Evolutionary conservation across 2,888 invertebrate genomes (phyloP).

Genomic region (Tipula lateralis): DNA sequence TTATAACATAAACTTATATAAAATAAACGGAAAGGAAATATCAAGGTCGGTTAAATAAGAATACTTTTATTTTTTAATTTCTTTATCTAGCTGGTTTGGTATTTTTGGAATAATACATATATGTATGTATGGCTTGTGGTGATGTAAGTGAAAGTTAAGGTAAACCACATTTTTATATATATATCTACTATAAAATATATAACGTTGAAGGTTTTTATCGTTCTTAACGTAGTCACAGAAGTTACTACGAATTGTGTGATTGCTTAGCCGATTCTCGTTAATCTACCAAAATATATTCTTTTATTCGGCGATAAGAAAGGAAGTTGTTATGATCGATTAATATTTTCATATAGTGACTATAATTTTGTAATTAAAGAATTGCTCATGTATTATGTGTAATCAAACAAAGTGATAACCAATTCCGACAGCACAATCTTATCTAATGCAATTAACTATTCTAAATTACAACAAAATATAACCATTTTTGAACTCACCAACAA

Average conservation of each 20-base stretch:
- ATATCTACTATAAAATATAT: not conserved
- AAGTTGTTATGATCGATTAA: not conserved
- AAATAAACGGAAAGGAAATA: conserved; percentile 2
- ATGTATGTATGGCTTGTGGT: not conserved
- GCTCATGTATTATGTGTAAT: not conserved
- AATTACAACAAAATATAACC: not conserved
- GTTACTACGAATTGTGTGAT: not conserved
- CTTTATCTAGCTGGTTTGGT: conserved; percentile 19
- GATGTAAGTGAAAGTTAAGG: not conserved
- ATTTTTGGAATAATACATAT: not conserved
- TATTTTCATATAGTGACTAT: not conserved
- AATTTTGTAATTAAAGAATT: not conserved
- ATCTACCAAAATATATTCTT: not conserved
- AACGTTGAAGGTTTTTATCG: not conserved
- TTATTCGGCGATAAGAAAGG: too few species aligned
- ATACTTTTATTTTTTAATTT: conserved; percentile 1
- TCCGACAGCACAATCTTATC: not conserved
- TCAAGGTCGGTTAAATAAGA: not conserved
- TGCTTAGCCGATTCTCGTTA: not conserved
- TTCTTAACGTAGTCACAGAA: not conserved
- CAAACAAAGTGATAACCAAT: not conserved
- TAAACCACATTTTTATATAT: not conserved
- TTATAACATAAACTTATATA: not conserved
- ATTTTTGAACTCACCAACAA: not conserved
- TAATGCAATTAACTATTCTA: not conserved